phyloP scores from a whole-genome alignment of 2,888 invertebrate species.

The Limnephilus marmoratus region DNA sequence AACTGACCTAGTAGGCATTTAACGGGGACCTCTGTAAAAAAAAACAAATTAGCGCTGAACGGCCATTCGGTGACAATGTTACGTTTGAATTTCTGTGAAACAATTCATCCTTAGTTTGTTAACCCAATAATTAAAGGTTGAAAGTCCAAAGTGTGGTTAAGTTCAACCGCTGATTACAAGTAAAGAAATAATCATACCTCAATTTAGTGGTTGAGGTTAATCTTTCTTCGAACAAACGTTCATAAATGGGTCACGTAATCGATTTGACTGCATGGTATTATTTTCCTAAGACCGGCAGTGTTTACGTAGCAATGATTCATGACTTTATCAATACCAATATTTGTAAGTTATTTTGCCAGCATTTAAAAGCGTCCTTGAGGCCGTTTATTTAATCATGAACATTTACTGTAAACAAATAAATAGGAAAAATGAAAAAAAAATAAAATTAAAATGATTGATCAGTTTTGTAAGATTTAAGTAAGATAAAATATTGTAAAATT shows the following conservation, averaged over 20 bases:
- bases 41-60: too few relatives aligned
- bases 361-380: not conserved
- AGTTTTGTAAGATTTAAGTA: too few relatives aligned
- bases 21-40: too few relatives aligned
- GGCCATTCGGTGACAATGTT: too few relatives aligned
- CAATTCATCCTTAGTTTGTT: not conserved
- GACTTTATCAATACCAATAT: not conserved
- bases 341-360: not conserved
- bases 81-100: too few relatives aligned
- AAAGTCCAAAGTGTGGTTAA: not conserved
- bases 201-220: not conserved
- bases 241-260: constrained; percentile 31
- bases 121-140: not conserved
- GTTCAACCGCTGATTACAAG: not conserved
- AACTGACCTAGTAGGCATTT: too few relatives aligned
- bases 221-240: not conserved
- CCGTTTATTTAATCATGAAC: too few relatives aligned
- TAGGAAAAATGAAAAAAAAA: too few relatives aligned
- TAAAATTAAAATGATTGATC: too few relatives aligned
- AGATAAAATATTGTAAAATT: too few relatives aligned
- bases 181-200: not conserved
- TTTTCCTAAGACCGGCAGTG: not conserved
- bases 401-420: too few relatives aligned
- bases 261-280: not conserved
- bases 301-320: not conserved